These are phyloP conservation scores for Trichomycterus rosablanca DNA, from an alignment of 2,113 vertebrate species.

Conservation along the genomic window DNA sequence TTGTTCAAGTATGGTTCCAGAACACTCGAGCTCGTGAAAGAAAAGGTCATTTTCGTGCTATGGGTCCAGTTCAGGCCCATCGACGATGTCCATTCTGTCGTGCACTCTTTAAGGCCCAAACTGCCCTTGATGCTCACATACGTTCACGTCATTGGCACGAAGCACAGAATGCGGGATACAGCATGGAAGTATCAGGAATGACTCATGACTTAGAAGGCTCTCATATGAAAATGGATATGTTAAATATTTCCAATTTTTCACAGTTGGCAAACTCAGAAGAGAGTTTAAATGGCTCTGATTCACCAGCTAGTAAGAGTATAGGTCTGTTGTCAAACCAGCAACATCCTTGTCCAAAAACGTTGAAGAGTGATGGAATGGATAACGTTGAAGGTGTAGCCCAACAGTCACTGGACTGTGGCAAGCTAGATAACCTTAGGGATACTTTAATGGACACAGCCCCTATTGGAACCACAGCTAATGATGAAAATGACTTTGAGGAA, in stretches of 20 bases:
- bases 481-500: slow-evolving; percentile 78
- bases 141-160: slow-evolving; percentile 96
- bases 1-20: slow-evolving; percentile 99
- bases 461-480: slow-evolving; percentile 79
- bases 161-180: slow-evolving; percentile 91
- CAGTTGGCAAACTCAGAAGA: too few relatives aligned
- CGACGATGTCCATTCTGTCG: slow-evolving; percentile 94
- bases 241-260: slow-evolving; percentile 70
- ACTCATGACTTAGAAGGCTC: slow-evolving; percentile 73
- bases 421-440: slow-evolving; percentile 80
- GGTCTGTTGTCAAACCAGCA: slow-evolving; percentile 73
- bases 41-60: slow-evolving; percentile 94
- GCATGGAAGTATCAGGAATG: slow-evolving; percentile 80
- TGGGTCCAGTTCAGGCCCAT: slow-evolving; percentile 89
- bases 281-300: too few relatives aligned
- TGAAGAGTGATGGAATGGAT: slow-evolving; percentile 78
- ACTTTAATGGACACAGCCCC: slow-evolving; percentile 77
- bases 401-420: slow-evolving; percentile 78
- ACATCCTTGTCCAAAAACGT: slow-evolving; percentile 76
- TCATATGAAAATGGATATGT: slow-evolving; percentile 71
- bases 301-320: slow-evolving; percentile 72
- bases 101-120: slow-evolving; percentile 96
- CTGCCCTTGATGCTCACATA: slow-evolving; percentile 94
- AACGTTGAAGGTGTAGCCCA: slow-evolving; percentile 81
- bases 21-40: slow-evolving; percentile 94